Evolutionary conservation across 2,113 vertebrate species (phyloP).

Genomic region (Trinectes maculatus): DNA sequence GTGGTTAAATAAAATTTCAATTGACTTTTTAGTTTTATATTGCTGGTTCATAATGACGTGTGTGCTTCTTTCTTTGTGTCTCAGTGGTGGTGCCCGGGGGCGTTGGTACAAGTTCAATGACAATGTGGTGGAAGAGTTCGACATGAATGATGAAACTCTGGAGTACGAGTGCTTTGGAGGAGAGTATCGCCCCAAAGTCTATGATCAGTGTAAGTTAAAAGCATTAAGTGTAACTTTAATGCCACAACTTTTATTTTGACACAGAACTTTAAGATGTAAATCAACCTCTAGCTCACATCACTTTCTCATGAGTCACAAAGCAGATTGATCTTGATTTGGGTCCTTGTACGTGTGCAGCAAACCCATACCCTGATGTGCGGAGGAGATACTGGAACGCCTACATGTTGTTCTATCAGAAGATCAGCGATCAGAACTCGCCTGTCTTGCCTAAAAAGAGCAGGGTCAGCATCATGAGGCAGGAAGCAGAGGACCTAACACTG

Average conservation of each 20-base stretch:
- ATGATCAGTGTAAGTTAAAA: constrained; percentile 92
- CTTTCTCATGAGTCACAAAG: background rate
- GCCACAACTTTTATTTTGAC: too few species aligned
- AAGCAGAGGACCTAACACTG: constrained; percentile 95
- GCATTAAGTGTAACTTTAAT: background rate
- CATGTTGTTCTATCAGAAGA: constrained; percentile 98
- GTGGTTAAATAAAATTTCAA: too few species aligned
- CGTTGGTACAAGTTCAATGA: constrained; percentile 99
- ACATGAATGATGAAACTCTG: constrained; percentile 94
- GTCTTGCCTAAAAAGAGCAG: constrained; percentile 97
- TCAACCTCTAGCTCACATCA: background rate
- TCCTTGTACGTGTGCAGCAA: constrained; percentile 80
- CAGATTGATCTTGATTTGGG: background rate
- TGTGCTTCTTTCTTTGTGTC: background rate
- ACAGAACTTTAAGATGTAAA: background rate
- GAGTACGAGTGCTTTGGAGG: constrained; percentile 99
- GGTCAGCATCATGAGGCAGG: constrained; percentile 96
- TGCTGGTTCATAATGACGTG: too few species aligned
- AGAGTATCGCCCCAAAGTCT: constrained; percentile 97
- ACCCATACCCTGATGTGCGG: constrained; percentile 95
- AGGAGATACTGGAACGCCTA: constrained; percentile 99
- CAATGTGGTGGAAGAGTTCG: constrained; percentile 96
- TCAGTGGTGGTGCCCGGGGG: constrained; percentile 89
- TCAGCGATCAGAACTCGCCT: constrained; percentile 95
- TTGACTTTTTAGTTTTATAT: too few species aligned